Percentiles rank a stretch among this genome's conserved stretches.
Evolutionary conservation across 2,113 vertebrate species (phyloP).

Genomic region (Chamaetylas fuelleborni): DNA sequence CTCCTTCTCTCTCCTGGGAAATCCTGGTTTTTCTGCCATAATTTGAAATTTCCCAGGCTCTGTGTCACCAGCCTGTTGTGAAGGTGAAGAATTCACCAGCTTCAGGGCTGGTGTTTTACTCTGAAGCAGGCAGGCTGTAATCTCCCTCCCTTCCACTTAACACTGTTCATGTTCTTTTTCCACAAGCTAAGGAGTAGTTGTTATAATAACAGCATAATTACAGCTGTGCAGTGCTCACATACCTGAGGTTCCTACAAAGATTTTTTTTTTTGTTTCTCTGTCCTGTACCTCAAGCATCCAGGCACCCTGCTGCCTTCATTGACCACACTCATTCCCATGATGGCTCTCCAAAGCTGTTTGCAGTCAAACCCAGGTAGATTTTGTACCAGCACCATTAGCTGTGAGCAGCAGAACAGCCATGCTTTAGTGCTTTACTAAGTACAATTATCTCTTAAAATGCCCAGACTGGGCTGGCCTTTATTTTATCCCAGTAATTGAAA

Average conservation of each 20-base stretch:
- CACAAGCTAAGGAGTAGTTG: neutral
- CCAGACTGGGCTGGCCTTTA: neutral
- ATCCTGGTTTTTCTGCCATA: neutral
- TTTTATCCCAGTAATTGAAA: conserved; percentile 37
- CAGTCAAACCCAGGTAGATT: neutral
- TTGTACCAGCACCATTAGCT: neutral
- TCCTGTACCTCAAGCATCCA: neutral
- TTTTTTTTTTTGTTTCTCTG: neutral
- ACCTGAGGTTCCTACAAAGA: neutral
- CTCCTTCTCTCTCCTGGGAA: neutral
- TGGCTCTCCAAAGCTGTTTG: neutral
- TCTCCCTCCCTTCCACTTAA: neutral
- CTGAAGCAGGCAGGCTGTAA: neutral
- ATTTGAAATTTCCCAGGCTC: neutral
- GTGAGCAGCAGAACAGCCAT: neutral
- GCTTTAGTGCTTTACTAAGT: neutral
- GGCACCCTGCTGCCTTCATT: neutral
- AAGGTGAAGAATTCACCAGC: neutral
- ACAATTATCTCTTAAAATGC: neutral
- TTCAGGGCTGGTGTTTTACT: neutral
- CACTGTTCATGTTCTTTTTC: neutral
- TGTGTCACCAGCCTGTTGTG: neutral
- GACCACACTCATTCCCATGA: fast-evolving
- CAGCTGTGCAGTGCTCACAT: neutral
- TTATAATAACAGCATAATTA: neutral